Percentiles rank a stretch among this genome's conserved stretches.
Evolutionary conservation across 2,888 invertebrate genomes (phyloP).

Genomic region (Anoplius nigerrimus): DNA sequence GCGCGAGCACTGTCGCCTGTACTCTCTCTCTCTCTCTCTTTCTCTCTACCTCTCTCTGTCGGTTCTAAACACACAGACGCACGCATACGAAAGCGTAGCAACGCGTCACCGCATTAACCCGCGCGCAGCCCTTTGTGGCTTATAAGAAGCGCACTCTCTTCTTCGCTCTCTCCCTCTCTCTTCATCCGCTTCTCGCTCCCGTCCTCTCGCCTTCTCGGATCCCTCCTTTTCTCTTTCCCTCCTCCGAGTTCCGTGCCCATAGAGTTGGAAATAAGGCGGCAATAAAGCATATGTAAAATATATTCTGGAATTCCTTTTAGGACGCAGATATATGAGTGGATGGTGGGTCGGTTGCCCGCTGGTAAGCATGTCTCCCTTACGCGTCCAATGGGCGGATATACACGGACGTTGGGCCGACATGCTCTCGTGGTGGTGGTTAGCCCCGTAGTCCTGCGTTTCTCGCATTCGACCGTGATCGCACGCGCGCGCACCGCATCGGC

Average conservation of each 20-base stretch:
- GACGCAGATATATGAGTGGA: constrained; percentile 73
- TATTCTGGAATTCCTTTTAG: constrained; percentile 75
- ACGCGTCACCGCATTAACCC: constrained; percentile 14
- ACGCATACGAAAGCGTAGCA: constrained; percentile 11
- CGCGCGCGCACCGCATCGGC: constrained; percentile 40
- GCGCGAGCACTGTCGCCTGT: too few species aligned
- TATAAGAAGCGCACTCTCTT: constrained; percentile 27
- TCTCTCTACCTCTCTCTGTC: too few species aligned
- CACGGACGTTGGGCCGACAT: constrained; percentile 37
- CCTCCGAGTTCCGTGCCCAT: constrained; percentile 51
- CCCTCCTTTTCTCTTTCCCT: constrained; percentile 23
- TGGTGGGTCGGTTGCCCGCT: constrained; percentile 64
- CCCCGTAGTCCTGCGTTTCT: neutral
- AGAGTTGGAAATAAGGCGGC: constrained; percentile 73
- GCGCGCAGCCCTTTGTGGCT: constrained; percentile 35
- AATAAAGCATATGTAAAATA: constrained; percentile 76
- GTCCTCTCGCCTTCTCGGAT: constrained; percentile 17
- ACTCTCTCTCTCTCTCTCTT: too few species aligned
- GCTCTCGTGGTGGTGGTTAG: neutral
- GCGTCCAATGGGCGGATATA: constrained; percentile 50
- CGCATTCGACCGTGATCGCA: neutral
- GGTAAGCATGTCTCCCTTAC: constrained; percentile 56
- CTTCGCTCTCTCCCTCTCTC: constrained; percentile 15
- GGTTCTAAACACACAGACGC: neutral
- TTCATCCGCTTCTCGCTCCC: constrained; percentile 13